A percentile compares a stretch with the other conserved stretches of the same genome.
Conservation (phyloP, 2,113 vertebrate species). For the Gambusia affinis region DNA sequence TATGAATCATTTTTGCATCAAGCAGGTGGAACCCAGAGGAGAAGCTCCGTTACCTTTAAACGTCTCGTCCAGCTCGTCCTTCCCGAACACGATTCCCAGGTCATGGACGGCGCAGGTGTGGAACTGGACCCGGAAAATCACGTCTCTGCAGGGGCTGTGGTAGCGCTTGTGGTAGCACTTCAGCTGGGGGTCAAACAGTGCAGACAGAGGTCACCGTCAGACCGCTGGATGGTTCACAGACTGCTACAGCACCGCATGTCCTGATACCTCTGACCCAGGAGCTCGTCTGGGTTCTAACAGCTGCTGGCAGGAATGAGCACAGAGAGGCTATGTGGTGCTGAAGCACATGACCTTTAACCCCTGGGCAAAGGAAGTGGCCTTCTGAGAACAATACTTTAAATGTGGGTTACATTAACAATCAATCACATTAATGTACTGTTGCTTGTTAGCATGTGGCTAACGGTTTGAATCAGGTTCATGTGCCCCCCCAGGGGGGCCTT, state of each 20-base stretch:
- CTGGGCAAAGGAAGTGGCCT: too few species aligned
- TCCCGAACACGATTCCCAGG: slow-evolving; percentile 90
- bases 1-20: neutral
- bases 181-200: slow-evolving; percentile 77
- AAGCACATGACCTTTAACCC: too few species aligned
- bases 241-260: neutral
- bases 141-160: slow-evolving; percentile 88
- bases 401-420: too few species aligned
- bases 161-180: slow-evolving; percentile 98
- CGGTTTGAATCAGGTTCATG: too few species aligned
- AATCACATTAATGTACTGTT: too few species aligned
- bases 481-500: too few species aligned
- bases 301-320: too few species aligned
- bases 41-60: slow-evolving; percentile 88
- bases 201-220: neutral
- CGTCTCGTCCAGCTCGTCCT: slow-evolving; percentile 95
- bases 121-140: slow-evolving; percentile 97
- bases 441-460: too few species aligned
- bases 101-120: slow-evolving; percentile 97
- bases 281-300: too few species aligned
- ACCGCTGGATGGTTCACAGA: neutral
- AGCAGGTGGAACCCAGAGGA: neutral
- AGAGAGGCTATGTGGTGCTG: too few species aligned
- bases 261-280: too few species aligned
- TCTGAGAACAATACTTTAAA: too few species aligned